Base-by-base conservation (phyloP, 2,113 vertebrate genomes). In the Melanerpes formicivorus region DNA sequence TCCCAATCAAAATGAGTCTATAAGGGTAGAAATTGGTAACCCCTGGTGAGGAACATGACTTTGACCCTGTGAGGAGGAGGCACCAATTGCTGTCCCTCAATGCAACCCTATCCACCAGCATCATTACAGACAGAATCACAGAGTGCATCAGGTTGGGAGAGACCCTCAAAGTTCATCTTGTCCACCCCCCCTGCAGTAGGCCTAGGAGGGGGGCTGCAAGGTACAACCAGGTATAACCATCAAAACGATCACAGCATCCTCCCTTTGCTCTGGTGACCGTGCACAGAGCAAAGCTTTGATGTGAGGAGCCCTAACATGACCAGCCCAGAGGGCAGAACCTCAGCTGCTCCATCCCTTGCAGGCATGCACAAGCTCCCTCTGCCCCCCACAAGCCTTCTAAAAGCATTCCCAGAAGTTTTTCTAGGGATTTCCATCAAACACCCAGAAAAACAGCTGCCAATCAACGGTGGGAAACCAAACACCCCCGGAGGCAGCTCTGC, bases 281-380 rank as follows among this genome's bases (percentile, higher is more conserved):
- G 0, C 46, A 7, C 46, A 7, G 14, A 22, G 52, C 25, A 26
- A 34, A 91, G 78, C 66, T 50, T 37, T 2, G 1, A 6, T 4
- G 21, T 16, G 19, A 46, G 12, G 30, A 70, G 52, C 11, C 26
- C 29, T 11, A 2, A 10, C 0, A 0, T 1, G 4, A 32, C 8
- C 62, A 19, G 40, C 26, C 42, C 83, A 26, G 54, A 65, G 67
- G 34, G 58, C 83, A 29, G 46, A 73, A 63, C 65, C 32, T 56
- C 1, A 0, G 48, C 76, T 64, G 60, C 84, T 94, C 44, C 59
- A 7, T 10, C 58, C 60, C 30, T 29, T 10, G 1, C 42, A 3
- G 8, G 5, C 55, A 10, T 0, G 2, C 37, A 10, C 7, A 4
- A 48, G 14, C 46, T 34, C 50, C 50, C 50, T 14, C 50, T 52